Conservation (phyloP, 2,113 vertebrate genomes). For the Siniperca knerii region DNA sequence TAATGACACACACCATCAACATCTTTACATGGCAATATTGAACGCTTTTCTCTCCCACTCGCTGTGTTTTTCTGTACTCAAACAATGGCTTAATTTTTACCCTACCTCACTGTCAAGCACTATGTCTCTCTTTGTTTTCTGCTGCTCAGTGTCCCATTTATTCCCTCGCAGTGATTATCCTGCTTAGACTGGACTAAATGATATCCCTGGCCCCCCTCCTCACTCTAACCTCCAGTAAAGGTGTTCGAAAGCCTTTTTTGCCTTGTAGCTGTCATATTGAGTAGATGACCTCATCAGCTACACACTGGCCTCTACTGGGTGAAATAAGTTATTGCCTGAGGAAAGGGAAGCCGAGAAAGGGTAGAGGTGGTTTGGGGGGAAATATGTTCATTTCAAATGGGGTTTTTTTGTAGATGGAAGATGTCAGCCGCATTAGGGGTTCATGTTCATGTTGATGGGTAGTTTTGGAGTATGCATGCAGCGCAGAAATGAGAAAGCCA, state of each 20-base stretch:
- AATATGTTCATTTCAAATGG: conserved; percentile 30
- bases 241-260: conserved; percentile 30
- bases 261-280: conserved; percentile 30
- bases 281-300: conserved; percentile 63
- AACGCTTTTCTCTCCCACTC: conserved; percentile 34
- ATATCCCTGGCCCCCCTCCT: conserved; percentile 6
- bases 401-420: conserved; percentile 38
- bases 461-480: conserved; percentile 11
- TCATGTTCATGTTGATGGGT: conserved; percentile 42
- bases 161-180: conserved; percentile 36
- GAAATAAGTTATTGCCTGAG: conserved; percentile 46
- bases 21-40: conserved; percentile 54
- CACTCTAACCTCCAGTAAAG: conserved; percentile 37
- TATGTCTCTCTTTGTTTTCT: conserved; percentile 47
- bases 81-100: conserved; percentile 46
- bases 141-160: conserved; percentile 56
- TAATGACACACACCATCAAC: conserved; percentile 48
- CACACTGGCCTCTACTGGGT: conserved; percentile 78
- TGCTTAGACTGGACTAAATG: conserved; percentile 16
- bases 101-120: conserved; percentile 28
- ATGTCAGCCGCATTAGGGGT: conserved; percentile 49
- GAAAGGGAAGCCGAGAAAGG: conserved; percentile 9
- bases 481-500: conserved; percentile 33
- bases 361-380: conserved; percentile 20
- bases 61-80: conserved; percentile 28